These are phyloP conservation scores for Calosoma granatense DNA, from an alignment of 1,140 invertebrate species.

Conservation along the genomic window DNA sequence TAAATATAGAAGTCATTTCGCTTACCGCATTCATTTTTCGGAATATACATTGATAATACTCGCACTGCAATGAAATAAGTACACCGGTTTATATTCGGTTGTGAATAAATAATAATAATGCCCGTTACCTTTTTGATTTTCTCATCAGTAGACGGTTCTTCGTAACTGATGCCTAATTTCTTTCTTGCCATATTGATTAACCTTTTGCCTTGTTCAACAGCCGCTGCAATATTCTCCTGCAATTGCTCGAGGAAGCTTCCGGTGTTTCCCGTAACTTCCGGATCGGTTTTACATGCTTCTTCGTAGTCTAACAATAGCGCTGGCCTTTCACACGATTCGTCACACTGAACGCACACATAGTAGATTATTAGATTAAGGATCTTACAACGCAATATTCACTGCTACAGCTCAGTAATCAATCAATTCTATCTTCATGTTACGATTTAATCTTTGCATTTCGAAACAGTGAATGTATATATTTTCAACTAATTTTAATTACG, in stretches of 20 bases:
- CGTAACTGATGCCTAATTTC: constrained; percentile 21
- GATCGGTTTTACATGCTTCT: background rate
- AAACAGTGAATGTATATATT: too few relatives aligned
- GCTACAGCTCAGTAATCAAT: too few relatives aligned
- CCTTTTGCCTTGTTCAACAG: constrained; percentile 19
- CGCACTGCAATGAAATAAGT: constrained; percentile 24
- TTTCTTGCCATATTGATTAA: constrained; percentile 25
- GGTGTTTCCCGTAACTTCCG: background rate
- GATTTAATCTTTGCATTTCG: too few relatives aligned
- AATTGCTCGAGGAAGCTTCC: background rate
- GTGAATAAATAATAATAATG: constrained; percentile 9
- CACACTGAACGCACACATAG: too few relatives aligned
- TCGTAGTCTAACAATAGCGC: background rate
- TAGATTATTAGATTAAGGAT: too few relatives aligned
- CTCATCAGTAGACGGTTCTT: constrained; percentile 21
- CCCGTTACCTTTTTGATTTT: background rate
- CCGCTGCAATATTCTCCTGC: background rate
- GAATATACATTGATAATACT: constrained; percentile 27
- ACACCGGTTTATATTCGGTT: background rate
- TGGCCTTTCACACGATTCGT: background rate
- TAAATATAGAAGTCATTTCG: too few relatives aligned
- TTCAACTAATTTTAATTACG: too few relatives aligned
- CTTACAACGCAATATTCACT: too few relatives aligned
- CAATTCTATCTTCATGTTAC: too few relatives aligned
- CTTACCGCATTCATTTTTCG: constrained; percentile 24